A percentile compares a stretch with the other conserved stretches of the same genome.
phyloP scores from a whole-genome alignment of 2,888 invertebrate species.

The Tromatobia lineatoria region DNA sequence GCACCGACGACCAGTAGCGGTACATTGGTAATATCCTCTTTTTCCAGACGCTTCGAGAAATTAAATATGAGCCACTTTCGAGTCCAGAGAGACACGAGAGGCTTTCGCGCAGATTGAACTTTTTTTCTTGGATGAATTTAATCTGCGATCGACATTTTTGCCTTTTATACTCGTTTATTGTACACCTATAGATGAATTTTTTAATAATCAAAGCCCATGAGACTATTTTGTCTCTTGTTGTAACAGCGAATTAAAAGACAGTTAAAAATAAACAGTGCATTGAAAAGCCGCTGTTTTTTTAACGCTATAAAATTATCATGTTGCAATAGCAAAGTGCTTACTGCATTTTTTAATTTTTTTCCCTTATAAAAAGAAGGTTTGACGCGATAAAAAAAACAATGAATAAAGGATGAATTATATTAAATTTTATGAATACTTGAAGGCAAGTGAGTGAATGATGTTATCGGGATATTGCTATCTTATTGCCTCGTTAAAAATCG shows the following conservation, averaged over 20 bases:
- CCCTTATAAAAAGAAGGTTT: too few species aligned
- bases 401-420: background rate
- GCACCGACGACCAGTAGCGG: slow-evolving; percentile 11
- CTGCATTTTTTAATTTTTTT: background rate
- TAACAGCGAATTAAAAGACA: background rate
- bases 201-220: slow-evolving; percentile 8
- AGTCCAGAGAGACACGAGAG: slow-evolving; percentile 24
- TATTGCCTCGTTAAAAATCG: background rate
- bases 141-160: background rate
- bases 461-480: background rate
- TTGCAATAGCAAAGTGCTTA: background rate
- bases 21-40: slow-evolving; percentile 72
- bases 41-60: slow-evolving; percentile 75
- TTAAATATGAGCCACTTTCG: slow-evolving; percentile 80
- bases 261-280: background rate
- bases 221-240: background rate
- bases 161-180: background rate
- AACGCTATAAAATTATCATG: too few species aligned
- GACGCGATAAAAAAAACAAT: too few species aligned
- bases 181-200: background rate
- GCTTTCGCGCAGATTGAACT: slow-evolving; percentile 4
- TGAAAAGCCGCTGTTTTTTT: background rate
- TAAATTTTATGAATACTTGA: background rate
- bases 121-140: slow-evolving; percentile 25
- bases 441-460: background rate